These are phyloP conservation scores for Dascyllus trimaculatus DNA, from an alignment of 2,113 vertebrate genomes.

Conservation along the genomic window DNA sequence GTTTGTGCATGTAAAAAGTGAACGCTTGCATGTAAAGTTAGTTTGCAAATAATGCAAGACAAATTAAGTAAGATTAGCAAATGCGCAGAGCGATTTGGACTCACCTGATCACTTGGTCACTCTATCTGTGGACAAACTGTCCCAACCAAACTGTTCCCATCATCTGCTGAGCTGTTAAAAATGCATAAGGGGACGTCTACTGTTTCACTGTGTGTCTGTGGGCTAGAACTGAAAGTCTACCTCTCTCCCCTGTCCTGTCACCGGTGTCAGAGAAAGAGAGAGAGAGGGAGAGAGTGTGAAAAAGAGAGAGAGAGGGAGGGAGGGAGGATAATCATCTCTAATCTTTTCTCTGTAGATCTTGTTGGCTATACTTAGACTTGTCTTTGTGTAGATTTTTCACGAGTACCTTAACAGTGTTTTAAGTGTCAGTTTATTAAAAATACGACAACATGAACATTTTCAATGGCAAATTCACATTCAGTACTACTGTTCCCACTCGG, in stretches of 20 bases:
- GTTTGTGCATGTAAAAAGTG: not conserved
- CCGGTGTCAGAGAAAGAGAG: constrained; percentile 53
- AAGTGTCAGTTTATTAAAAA: constrained; percentile 78
- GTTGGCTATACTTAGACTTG: constrained; percentile 74
- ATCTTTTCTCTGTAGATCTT: constrained; percentile 78
- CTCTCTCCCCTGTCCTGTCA: constrained; percentile 60
- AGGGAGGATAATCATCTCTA: constrained; percentile 81
- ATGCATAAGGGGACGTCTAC: constrained; percentile 80
- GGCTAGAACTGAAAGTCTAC: constrained; percentile 69
- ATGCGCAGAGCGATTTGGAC: constrained; percentile 51
- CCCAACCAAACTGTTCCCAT: constrained; percentile 78
- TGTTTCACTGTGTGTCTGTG: constrained; percentile 72
- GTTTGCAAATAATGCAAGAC: constrained; percentile 7
- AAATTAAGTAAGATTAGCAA: constrained; percentile 15
- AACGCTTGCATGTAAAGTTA: constrained; percentile 24
- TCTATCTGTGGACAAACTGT: constrained; percentile 78
- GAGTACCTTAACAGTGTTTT: constrained; percentile 32
- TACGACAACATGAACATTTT: constrained; percentile 15
- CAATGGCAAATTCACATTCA: constrained; percentile 55
- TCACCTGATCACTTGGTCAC: constrained; percentile 73
- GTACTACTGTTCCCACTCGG: constrained; percentile 24
- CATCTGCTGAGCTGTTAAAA: constrained; percentile 84
- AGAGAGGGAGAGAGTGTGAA: constrained; percentile 24
- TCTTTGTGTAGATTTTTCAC: constrained; percentile 50
- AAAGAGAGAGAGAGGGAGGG: constrained; percentile 41